phyloP scores from a whole-genome alignment of 2,888 invertebrate genomes.

The Cheilosia grossa region DNA sequence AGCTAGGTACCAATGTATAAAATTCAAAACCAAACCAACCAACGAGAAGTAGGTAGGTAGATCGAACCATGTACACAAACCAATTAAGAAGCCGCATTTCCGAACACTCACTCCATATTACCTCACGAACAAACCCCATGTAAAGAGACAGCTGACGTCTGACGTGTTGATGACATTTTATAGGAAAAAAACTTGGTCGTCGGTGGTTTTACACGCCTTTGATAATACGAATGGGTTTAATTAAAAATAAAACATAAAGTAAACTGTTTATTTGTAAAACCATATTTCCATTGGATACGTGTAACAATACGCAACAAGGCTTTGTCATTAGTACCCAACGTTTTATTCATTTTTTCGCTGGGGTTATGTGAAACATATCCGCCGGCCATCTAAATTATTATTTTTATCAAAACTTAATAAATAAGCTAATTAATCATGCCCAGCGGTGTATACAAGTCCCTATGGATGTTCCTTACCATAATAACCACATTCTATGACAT shows the following conservation, averaged over 20 bases:
- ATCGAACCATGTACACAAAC: conserved; percentile 6
- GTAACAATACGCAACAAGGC: not conserved
- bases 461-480: conserved; percentile 48
- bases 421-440: conserved; percentile 39
- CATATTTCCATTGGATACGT: not conserved
- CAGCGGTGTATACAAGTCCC: conserved; percentile 23
- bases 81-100: not conserved
- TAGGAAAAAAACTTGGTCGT: conserved; percentile 6
- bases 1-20: too few species aligned
- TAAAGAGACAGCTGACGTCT: conserved; percentile 21
- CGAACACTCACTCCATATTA: not conserved
- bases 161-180: conserved; percentile 54
- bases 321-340: not conserved
- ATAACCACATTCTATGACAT: conserved; percentile 30
- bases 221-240: conserved; percentile 42
- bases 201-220: conserved; percentile 49
- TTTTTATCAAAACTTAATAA: conserved; percentile 14
- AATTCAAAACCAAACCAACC: too few species aligned
- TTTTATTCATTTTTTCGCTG: conserved; percentile 31
- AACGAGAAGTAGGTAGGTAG: too few species aligned
- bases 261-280: conserved; percentile 5
- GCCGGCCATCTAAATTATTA: conserved; percentile 1
- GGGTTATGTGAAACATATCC: conserved; percentile 51
- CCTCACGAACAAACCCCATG: conserved; percentile 29
- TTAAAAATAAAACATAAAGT: conserved; percentile 14